Base-by-base conservation (phyloP, 2,888 invertebrate genomes). In the Harpalus rufipes region DNA sequence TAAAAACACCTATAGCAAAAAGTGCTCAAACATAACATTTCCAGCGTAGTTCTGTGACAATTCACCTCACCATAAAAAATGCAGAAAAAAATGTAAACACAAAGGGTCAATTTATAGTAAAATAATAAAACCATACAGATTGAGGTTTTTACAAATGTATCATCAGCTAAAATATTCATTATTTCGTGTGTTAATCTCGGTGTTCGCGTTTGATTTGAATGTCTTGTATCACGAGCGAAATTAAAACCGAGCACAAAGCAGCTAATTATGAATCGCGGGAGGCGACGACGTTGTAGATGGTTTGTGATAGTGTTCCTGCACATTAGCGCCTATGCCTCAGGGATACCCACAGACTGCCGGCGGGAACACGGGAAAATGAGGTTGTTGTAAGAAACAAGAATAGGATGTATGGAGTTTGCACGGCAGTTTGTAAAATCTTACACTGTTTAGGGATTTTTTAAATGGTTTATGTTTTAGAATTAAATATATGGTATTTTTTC, bases 201-300 rank as follows among this genome's bases (percentile, higher is more conserved):
- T 51, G 44, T 51, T 32, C 32, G 32, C 32, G 12, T 51, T 51
- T 51, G 44, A 51, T 51, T 51, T 8, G 12, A 51, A 51, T 51
- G 44, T 51, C 44, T 51, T 51, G 44, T 51, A 51, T 72, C 72
- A 18, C 51, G 51, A 74, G 51, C 39, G 74, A 63, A 84, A 84
- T 84, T 84, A 84, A 84, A 84, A 84, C 84, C 65, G 65, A 78
- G 76, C 63, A 84, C 84, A 84, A 84, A 84, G 84, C 78, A 84
- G 63, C 84, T 84, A 84, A 84, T 84, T 84, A 84, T 76, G 56
- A 78, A 84, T 84, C 82, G 39, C 32, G 32, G 32, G 32, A 51
- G 44, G 59, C 61, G 76, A 83, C 83, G 74, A 83, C 74, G 78
- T 25, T 58, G 56, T 78, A 74, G 25, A 56, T 78, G 78, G 58